Evolutionary conservation across 2,888 invertebrate species (phyloP), one percentile per base, ranked within the genome.

Genomic region (Erannis defoliaria): DNA sequence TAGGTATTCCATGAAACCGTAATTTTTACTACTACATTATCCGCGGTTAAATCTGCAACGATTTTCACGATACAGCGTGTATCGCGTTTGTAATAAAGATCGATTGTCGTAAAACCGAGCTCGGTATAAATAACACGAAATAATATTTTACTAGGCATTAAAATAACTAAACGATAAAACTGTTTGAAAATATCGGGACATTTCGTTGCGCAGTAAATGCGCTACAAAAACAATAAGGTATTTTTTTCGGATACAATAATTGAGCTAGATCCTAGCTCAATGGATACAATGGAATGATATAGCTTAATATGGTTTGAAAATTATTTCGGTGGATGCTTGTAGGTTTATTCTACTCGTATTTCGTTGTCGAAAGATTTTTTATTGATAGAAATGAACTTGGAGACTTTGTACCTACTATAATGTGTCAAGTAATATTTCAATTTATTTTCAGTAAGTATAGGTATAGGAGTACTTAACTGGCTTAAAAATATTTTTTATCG

Each of bases 81-180:
- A 29, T 14, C 19, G 40, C 10, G 23, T 31, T n/a, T 12, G 23
- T 18, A 21, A 55, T 55, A 49, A 55, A 61, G 8, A 33, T 38
- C 42, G 29, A 55, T 55, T 55, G 59, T 50, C 55, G 31, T 55
- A 62, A 61, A 60, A 45, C 51, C 31, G 19, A 12, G 23, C 35
- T 26, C 14, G 29, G 35, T 51, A 31, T 50, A 51, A 51, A 48
- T 45, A 46, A 21, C 35, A 56, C 35, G 37, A 62, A 50, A 62
- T 53, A 55, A 45, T 51, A 50, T 55, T 62, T 62, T 62, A 62
- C 40, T 56, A 42, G 51, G 46, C 33, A 48, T 55, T 51, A 61
- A 61, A 61, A 55, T 46, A 51, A 33, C 55, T 56, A 19, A 19
- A 42, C 60, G 19, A 45, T 55, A 50, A 61, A 55, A 50, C 33